Base-by-base conservation (phyloP, 2,888 invertebrate species). In the Conchocele bisecta region DNA sequence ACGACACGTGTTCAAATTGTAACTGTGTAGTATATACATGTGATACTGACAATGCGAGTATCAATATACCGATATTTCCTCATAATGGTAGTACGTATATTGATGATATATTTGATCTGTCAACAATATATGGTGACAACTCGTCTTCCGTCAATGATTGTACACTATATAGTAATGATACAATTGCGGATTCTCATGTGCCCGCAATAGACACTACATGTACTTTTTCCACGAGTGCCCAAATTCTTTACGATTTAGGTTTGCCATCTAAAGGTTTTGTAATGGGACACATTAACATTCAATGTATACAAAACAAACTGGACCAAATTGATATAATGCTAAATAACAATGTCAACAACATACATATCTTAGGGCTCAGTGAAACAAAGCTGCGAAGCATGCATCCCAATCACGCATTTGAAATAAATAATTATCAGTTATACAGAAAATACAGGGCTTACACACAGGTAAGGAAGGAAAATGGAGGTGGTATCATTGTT, bases 221-320 rank as follows among this genome's bases (percentile, higher is more conserved):
- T 42, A 42, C 42, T 42, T n/a, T n/a, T n/a, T 42, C 42, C 42
- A 42, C 22, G 42, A 20, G 42, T 42, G 42, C 42, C 42, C 42
- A 6, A 42, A 42, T 20, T 42, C 22, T 22, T 20, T n/a, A 20
- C 7, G 22, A 42, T 42, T 42, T 42, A 22, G 17, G 22, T 9
- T 22, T 42, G 9, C n/a, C 7, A 20, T 20, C n/a, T 9, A 42
- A 42, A 42, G 42, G 42, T 42, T 42, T 6, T 42, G 22, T 20
- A n/a, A 42, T 42, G 7, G 42, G 42, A 9, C 42, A 42, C 22
- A 20, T 42, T 20, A 42, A 42, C n/a, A 42, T 42, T 42, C 42
- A 42, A n/a, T 17, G 42, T n/a, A 42, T 42, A 42, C 42, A 42
- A 42, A 42, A 42, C n/a, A 42, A 42, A 42, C 7, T 42, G n/a